Percentiles rank a stretch among this genome's conserved stretches.
These are phyloP conservation scores for Morpho deidamia DNA, from an alignment of 2,888 invertebrate genomes.

Conservation along the genomic window DNA sequence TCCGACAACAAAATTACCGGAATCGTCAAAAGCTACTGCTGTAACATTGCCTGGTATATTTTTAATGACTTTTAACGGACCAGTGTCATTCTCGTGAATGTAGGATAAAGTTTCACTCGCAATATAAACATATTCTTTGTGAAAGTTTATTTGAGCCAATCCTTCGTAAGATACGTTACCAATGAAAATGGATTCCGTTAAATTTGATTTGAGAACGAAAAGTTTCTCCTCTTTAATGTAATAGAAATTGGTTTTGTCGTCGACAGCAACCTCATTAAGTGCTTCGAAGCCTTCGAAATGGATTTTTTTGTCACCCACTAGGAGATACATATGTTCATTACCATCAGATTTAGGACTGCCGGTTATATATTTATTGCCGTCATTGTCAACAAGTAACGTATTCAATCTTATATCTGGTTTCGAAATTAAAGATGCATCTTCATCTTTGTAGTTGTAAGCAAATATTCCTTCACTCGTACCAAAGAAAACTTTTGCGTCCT, in stretches of 20 bases:
- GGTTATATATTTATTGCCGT: conserved; percentile 58
- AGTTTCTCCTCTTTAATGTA: conserved; percentile 51
- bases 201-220: conserved; percentile 44
- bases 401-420: conserved; percentile 43
- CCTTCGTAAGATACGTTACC: conserved; percentile 49
- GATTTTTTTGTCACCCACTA: conserved; percentile 49
- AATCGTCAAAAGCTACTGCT: conserved; percentile 53
- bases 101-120: conserved; percentile 52
- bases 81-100: conserved; percentile 52
- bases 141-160: conserved; percentile 54
- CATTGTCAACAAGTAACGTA: conserved; percentile 56
- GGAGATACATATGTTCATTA: conserved; percentile 49
- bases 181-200: conserved; percentile 40
- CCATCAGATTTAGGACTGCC: conserved; percentile 44
- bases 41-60: conserved; percentile 49
- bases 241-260: conserved; percentile 58
- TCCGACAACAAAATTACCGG: conserved; percentile 52
- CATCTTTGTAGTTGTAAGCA: conserved; percentile 45
- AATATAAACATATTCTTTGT: conserved; percentile 47
- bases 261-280: conserved; percentile 54
- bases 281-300: conserved; percentile 45
- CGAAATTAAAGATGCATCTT: conserved; percentile 41
- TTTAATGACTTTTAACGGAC: conserved; percentile 41
- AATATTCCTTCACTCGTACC: conserved; percentile 59
- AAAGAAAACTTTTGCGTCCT: conserved; percentile 49